Evolutionary conservation across 2,888 invertebrate genomes (phyloP), one percentile per base, ranked within the genome.

Genomic region (Athetis lepigone): DNA sequence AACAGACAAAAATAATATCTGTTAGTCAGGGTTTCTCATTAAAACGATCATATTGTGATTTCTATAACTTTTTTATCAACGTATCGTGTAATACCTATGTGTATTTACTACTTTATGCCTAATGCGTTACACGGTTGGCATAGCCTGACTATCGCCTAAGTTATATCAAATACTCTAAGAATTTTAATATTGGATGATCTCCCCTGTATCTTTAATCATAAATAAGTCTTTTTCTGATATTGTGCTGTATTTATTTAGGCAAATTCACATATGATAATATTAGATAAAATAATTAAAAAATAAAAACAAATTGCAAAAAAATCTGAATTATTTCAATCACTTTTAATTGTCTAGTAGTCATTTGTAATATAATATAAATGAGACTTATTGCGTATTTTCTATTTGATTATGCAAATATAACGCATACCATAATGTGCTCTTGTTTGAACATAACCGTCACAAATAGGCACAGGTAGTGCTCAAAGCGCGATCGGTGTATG

Each of bases 161-260:
- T 39, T 49, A 47, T 58, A 59, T 51, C 13, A 63, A 75, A 70
- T 52, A 64, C 47, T 56, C 58, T 63, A 59, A 51, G 40, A 56
- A 75, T 64, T 37, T 52, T 40, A 59, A 58, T 62, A 55, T 73
- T 73, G 71, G 64, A 59, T 73, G 71, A 75, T 73, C 76, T 73
- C 76, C 55, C 37, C 29, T 75, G 29, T 61, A 68, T 57, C 36
- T 45, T 49, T 68, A 70, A 42, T 54, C 29, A 46, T 36, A 21
- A n/a, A 8, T 59, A 52, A 36, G 16, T 33, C 5, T 36, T 2
- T 29, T 11, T 42, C 21, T 21, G 49, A 57, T 46, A 11, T 39
- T 52, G 29, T 54, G 37, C 52, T 54, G 49, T 47, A 43, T 36
- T 57, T 45, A 46, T 58, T 51, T 74, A 68, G 40, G 36, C 33